phyloP scores from a whole-genome alignment of 2,888 invertebrate genomes.

The Temnothorax unifasciatus region DNA sequence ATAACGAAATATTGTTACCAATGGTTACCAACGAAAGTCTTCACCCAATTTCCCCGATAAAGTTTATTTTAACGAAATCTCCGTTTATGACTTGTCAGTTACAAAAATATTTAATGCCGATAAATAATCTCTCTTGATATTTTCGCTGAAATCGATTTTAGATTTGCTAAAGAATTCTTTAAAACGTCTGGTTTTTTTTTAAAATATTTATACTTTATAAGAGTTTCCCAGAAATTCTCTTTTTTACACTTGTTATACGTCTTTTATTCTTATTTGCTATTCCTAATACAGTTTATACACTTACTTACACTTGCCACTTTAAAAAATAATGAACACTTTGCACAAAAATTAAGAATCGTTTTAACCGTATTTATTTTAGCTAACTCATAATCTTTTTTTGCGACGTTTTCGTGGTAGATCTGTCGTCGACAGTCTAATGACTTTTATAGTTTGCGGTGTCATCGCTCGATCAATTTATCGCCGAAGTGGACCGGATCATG shows the following conservation, averaged over 20 bases:
- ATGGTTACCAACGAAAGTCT: background rate
- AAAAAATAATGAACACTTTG: too few species aligned
- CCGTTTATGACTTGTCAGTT: background rate
- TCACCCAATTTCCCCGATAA: background rate
- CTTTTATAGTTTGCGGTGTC: slow-evolving; percentile 38
- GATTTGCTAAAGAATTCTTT: background rate
- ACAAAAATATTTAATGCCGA: background rate
- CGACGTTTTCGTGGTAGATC: background rate
- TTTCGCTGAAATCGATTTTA: background rate
- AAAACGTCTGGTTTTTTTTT: background rate
- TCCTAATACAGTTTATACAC: background rate
- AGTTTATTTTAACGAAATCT: background rate
- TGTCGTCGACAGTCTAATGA: background rate
- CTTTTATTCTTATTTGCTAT: background rate
- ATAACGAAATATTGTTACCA: background rate
- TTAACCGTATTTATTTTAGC: background rate
- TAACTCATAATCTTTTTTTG: background rate
- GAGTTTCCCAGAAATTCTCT: background rate
- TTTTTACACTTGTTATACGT: background rate
- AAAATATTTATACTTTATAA: background rate
- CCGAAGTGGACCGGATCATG: slow-evolving; percentile 75
- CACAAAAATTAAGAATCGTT: background rate
- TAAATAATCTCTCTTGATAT: background rate
- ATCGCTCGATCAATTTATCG: slow-evolving; percentile 61
- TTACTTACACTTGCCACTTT: background rate